Conservation (phyloP, 2,888 invertebrate species). For the Stenurella melanura region DNA sequence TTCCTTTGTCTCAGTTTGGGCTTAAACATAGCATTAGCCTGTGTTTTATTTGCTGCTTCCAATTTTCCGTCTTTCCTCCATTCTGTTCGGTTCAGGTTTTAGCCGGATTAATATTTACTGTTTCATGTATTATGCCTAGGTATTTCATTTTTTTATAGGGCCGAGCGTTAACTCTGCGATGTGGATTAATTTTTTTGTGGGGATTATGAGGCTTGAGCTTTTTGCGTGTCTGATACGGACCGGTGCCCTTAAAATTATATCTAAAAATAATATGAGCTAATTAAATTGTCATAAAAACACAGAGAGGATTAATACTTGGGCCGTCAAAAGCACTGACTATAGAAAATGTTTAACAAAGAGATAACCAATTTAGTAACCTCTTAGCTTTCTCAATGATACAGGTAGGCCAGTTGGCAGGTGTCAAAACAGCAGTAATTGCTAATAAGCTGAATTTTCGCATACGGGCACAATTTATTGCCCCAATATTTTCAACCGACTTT, state of each 20-base stretch:
- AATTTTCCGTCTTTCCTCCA: constrained; percentile 45
- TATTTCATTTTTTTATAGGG: constrained; percentile 18
- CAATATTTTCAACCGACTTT: no score
- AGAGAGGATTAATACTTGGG: no score
- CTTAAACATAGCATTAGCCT: constrained; percentile 48
- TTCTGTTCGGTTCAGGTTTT: constrained; percentile 41
- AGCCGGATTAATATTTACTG: constrained; percentile 22
- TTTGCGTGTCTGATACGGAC: background rate
- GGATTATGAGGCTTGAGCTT: background rate
- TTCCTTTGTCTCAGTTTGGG: constrained; percentile 49
- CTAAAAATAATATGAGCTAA: background rate
- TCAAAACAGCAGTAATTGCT: no score
- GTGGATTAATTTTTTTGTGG: constrained; percentile 2
- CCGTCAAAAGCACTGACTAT: no score
- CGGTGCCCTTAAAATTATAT: background rate
- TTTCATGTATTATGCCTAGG: constrained; percentile 10
- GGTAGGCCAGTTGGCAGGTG: no score
- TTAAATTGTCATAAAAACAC: no score
- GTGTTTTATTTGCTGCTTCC: constrained; percentile 47
- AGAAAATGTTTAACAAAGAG: no score
- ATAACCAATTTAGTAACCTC: no score
- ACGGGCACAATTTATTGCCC: no score
- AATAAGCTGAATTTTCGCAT: no score
- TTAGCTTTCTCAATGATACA: no score
- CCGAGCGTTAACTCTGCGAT: background rate